phyloP scores from a whole-genome alignment of 2,113 vertebrate species.

The Sula dactylatra region DNA sequence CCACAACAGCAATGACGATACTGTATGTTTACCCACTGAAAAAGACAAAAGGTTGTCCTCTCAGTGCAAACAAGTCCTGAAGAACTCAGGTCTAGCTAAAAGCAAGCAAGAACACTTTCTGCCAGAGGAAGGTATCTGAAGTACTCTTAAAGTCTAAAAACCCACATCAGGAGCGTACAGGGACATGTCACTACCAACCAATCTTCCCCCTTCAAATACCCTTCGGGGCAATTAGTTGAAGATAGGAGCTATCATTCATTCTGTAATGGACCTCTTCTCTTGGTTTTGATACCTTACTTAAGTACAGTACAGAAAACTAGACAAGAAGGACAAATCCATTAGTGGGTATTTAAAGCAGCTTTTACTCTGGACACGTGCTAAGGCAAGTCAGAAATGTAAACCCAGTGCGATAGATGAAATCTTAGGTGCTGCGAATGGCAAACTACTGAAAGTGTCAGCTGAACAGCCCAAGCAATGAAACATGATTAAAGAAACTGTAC shows the following conservation, averaged over 20 bases:
- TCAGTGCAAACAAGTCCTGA: neutral
- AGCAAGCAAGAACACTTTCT: neutral
- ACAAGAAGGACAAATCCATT: neutral
- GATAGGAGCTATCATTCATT: neutral
- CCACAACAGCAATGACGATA: neutral
- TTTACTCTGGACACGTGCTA: neutral
- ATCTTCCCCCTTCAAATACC: neutral
- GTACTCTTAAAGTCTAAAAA: neutral
- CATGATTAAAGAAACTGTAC: neutral
- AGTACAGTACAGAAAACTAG: neutral
- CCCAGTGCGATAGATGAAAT: neutral
- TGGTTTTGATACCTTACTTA: neutral
- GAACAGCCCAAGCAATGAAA: neutral
- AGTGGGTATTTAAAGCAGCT: neutral
- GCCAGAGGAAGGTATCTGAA: neutral
- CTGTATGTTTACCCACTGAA: neutral
- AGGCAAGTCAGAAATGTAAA: neutral
- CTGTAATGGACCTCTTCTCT: neutral
- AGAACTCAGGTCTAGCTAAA: neutral
- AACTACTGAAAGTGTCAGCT: neutral
- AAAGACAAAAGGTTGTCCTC: neutral
- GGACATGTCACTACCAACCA: neutral
- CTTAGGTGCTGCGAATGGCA: neutral
- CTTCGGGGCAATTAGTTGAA: neutral
- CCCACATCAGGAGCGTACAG: neutral